A percentile compares a stretch with the other conserved stretches of the same genome.
phyloP scores from a whole-genome alignment of 2,113 vertebrate species.

The Scalopus aquaticus region DNA sequence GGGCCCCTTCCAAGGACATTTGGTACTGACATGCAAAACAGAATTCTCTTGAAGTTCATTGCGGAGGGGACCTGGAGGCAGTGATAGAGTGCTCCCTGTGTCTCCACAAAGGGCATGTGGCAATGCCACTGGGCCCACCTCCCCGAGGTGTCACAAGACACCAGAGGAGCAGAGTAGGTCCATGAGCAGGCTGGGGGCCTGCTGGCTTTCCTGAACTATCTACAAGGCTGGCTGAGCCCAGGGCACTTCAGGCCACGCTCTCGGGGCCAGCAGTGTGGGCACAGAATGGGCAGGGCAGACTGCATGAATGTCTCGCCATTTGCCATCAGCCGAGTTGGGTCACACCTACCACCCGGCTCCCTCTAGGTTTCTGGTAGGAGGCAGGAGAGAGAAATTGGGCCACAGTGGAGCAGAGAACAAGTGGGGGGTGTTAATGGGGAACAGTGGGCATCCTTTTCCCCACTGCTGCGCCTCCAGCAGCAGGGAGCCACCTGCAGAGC shows the following conservation, averaged over 20 bases:
- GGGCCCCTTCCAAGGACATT: slow-evolving; percentile 71
- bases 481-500: not conserved
- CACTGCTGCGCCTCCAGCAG: not conserved
- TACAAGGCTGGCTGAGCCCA: not conserved
- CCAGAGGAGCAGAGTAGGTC: fast-evolving
- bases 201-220: not conserved
- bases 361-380: slow-evolving; percentile 39
- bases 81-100: not conserved
- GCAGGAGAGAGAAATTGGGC: not conserved
- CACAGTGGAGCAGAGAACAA: not conserved
- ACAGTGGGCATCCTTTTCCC: not conserved
- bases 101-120: not conserved
- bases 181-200: not conserved
- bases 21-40: slow-evolving; percentile 47
- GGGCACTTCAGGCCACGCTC: not conserved
- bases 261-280: not conserved
- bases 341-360: not conserved
- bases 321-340: not conserved
- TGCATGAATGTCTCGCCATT: not conserved
- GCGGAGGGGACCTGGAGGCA: not conserved
- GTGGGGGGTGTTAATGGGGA: not conserved
- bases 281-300: not conserved
- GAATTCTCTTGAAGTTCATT: not conserved
- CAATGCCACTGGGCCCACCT: not conserved
- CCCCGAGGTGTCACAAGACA: not conserved